Percentiles rank a stretch among this genome's conserved stretches.
Evolutionary conservation across 2,888 invertebrate species (phyloP).

Genomic region (Lasioglossum villosulum): DNA sequence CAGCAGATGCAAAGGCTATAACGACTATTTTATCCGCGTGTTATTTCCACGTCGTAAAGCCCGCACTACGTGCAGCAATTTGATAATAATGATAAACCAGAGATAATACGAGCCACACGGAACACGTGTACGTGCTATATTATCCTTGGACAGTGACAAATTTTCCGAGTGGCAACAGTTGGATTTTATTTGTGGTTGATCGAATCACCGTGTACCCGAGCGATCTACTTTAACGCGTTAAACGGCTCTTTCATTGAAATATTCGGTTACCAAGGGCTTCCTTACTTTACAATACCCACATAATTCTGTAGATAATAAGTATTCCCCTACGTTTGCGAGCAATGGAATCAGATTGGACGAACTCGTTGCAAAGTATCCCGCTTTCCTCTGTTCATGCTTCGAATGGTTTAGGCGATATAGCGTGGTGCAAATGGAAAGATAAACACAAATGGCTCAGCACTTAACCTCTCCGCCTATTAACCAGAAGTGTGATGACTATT

Average conservation of each 20-base stretch:
- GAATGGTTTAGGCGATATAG: not conserved
- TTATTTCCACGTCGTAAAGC: slow-evolving; percentile 32
- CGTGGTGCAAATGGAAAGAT: not conserved
- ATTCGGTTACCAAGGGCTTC: no score
- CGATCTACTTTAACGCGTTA: not conserved
- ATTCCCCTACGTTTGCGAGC: no score
- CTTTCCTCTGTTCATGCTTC: no score
- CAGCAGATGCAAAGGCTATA: not conserved
- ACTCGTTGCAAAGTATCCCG: no score
- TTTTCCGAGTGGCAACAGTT: slow-evolving; percentile 64
- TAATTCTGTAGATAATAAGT: no score
- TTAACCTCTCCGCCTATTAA: not conserved
- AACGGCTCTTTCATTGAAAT: not conserved
- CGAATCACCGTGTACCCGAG: not conserved
- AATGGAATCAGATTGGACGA: no score
- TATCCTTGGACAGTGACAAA: slow-evolving; percentile 57
- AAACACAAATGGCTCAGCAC: not conserved
- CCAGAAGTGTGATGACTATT: not conserved
- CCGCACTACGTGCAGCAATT: slow-evolving; percentile 40
- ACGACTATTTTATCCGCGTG: slow-evolving; percentile 50
- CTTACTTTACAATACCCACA: no score
- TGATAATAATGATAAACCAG: slow-evolving; percentile 63
- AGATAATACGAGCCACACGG: slow-evolving; percentile 26
- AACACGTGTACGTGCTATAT: slow-evolving; percentile 43
- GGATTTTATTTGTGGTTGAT: slow-evolving; percentile 42